Evolutionary conservation across 2,888 invertebrate species (phyloP).

Genomic region (Stratiomys singularior): DNA sequence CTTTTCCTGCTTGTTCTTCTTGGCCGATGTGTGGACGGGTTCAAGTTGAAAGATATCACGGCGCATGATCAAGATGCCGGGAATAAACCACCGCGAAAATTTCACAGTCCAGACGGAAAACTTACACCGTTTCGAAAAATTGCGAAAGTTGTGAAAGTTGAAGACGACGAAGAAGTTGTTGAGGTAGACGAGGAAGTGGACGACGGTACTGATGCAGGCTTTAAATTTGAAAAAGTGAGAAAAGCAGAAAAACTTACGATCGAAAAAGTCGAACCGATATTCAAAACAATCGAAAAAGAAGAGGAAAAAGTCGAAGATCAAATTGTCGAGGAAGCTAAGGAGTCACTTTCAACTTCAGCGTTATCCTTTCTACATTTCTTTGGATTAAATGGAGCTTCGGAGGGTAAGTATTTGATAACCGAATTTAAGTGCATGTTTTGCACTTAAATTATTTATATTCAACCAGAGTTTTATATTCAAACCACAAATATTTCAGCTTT

Average conservation of each 20-base stretch:
- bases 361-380: slow-evolving; percentile 10
- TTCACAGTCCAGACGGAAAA: slow-evolving; percentile 13
- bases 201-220: not conserved
- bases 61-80: slow-evolving; percentile 43
- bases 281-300: slow-evolving; percentile 49
- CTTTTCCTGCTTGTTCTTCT: slow-evolving; percentile 30
- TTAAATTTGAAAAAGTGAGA: slow-evolving; percentile 39
- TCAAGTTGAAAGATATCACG: slow-evolving; percentile 49
- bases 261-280: slow-evolving; percentile 29
- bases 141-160: slow-evolving; percentile 56
- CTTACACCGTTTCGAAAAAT: slow-evolving; percentile 60
- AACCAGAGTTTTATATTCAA: no score
- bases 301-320: slow-evolving; percentile 54
- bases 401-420: no score
- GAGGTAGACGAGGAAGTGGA: slow-evolving; percentile 1
- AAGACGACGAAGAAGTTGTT: slow-evolving; percentile 53
- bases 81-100: slow-evolving; percentile 30
- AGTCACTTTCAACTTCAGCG: slow-evolving; percentile 22
- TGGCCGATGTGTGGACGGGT: slow-evolving; percentile 39
- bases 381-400: not conserved
- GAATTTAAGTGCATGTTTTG: no score
- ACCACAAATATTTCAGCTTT: no score
- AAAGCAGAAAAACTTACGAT: slow-evolving; percentile 11
- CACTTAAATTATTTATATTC: no score
- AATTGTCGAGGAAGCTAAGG: slow-evolving; percentile 45